A percentile compares a stretch with the other conserved stretches of the same genome.
Conservation (phyloP, 2,888 invertebrate genomes). For the Synanthedon vespiformis region DNA sequence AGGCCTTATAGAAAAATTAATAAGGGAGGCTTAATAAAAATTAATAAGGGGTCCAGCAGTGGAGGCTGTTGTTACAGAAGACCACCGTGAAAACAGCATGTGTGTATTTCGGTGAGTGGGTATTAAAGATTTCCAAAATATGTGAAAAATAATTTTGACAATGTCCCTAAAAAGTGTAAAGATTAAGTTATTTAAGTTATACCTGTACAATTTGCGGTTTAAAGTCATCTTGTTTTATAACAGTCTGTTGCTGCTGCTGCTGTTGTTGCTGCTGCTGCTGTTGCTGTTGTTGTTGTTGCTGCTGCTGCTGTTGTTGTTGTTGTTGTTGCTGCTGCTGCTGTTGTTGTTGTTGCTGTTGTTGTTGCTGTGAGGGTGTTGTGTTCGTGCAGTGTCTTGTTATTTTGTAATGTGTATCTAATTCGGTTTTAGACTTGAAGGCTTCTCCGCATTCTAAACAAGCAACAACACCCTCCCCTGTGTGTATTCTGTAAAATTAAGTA, state of each 20-base stretch:
- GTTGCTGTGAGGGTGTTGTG: slow-evolving; percentile 18
- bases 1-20: too few species aligned
- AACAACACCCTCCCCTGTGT: slow-evolving; percentile 80
- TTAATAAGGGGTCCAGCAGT: too few species aligned
- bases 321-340: slow-evolving; percentile 31
- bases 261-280: slow-evolving; percentile 44
- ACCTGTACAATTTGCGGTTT: slow-evolving; percentile 70
- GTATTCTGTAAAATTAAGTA: slow-evolving; percentile 58
- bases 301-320: slow-evolving; percentile 41
- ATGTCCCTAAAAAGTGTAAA: slow-evolving; percentile 2
- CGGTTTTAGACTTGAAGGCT: slow-evolving; percentile 78
- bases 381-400: slow-evolving; percentile 58
- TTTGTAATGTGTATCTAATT: slow-evolving; percentile 76
- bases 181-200: slow-evolving; percentile 3
- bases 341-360: slow-evolving; percentile 45
- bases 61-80: too few species aligned
- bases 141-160: too few species aligned
- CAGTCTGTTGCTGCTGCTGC: slow-evolving; percentile 48
- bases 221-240: slow-evolving; percentile 63
- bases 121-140: too few species aligned
- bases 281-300: slow-evolving; percentile 35
- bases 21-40: too few species aligned
- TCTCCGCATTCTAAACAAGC: slow-evolving; percentile 83
- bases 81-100: too few species aligned
- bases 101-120: too few species aligned